A percentile compares a stretch with the other conserved stretches of the same genome.
phyloP scores from a whole-genome alignment of 1,140 invertebrate species.

The Branchinecta lynchi region DNA sequence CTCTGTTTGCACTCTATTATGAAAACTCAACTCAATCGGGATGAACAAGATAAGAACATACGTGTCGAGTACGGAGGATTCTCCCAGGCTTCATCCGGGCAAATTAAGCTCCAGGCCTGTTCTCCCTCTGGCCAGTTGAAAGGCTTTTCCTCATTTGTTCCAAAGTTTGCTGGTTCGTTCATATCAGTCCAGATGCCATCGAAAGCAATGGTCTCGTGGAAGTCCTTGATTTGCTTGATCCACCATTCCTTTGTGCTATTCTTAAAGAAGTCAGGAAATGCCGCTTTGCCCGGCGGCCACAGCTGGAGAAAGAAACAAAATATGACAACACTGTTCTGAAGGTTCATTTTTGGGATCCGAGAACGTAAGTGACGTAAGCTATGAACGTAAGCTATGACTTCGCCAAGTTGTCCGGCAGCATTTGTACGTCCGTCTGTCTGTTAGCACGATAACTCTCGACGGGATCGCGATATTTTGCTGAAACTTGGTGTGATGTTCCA shows the following conservation, averaged over 20 bases:
- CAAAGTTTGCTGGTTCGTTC: slow-evolving; percentile 34
- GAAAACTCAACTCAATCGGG: no score
- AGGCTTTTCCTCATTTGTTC: slow-evolving; percentile 22
- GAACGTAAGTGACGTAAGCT: no score
- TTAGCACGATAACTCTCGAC: no score
- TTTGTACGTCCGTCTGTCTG: no score
- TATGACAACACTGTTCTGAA: no score
- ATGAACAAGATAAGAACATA: background rate
- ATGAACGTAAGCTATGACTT: no score
- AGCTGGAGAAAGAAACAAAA: slow-evolving; percentile 14
- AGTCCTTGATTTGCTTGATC: slow-evolving; percentile 29
- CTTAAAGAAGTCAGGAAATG: slow-evolving; percentile 21
- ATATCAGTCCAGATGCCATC: slow-evolving; percentile 34
- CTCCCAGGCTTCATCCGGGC: slow-evolving; percentile 19
- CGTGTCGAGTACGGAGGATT: slow-evolving; percentile 20
- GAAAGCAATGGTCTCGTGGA: slow-evolving; percentile 28
- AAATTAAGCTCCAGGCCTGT: slow-evolving; percentile 18
- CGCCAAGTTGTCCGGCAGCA: no score
- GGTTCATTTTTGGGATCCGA: no score
- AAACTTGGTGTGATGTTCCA: no score
- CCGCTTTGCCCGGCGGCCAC: slow-evolving; percentile 18
- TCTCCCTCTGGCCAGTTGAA: slow-evolving; percentile 19
- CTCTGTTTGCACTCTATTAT: no score
- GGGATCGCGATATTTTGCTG: no score
- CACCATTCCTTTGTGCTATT: slow-evolving; percentile 28